phyloP scores from a whole-genome alignment of 2,888 invertebrate genomes.

The Acleris sparsana region DNA sequence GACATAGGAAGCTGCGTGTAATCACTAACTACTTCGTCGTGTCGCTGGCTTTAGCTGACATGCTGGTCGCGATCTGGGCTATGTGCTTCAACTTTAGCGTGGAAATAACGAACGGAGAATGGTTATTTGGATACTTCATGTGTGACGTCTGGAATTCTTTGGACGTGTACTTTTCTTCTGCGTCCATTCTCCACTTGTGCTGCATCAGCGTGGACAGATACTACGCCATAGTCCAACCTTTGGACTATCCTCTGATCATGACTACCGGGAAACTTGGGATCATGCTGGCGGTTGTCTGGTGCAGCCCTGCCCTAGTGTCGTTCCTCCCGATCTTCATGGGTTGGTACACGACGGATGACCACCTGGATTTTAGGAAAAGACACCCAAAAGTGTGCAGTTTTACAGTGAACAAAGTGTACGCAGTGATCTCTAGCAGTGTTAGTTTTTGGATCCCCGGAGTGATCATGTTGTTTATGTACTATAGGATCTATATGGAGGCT shows the following conservation, averaged over 20 bases:
- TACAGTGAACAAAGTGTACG: conserved; percentile 93
- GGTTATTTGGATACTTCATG: conserved; percentile 96
- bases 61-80: conserved; percentile 96
- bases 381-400: conserved; percentile 91
- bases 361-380: conserved; percentile 86
- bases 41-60: conserved; percentile 95
- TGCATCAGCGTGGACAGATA: conserved; percentile 95
- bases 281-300: conserved; percentile 95
- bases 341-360: conserved; percentile 95
- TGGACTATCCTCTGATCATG: conserved; percentile 97
- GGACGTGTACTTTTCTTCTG: conserved; percentile 97
- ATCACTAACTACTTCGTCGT: conserved; percentile 98
- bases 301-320: conserved; percentile 94
- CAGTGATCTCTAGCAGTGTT: conserved; percentile 93
- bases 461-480: conserved; percentile 96
- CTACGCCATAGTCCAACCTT: conserved; percentile 95
- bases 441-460: conserved; percentile 97
- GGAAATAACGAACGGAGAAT: conserved; percentile 91
- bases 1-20: conserved; percentile 86
- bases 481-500: conserved; percentile 93
- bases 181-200: conserved; percentile 96
- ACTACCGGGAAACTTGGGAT: conserved; percentile 91
- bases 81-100: conserved; percentile 97
- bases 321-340: conserved; percentile 97
- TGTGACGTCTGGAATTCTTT: conserved; percentile 98